These are phyloP conservation scores for Melikaiella ostensackeni DNA, from an alignment of 2,888 invertebrate species.

Conservation along the genomic window DNA sequence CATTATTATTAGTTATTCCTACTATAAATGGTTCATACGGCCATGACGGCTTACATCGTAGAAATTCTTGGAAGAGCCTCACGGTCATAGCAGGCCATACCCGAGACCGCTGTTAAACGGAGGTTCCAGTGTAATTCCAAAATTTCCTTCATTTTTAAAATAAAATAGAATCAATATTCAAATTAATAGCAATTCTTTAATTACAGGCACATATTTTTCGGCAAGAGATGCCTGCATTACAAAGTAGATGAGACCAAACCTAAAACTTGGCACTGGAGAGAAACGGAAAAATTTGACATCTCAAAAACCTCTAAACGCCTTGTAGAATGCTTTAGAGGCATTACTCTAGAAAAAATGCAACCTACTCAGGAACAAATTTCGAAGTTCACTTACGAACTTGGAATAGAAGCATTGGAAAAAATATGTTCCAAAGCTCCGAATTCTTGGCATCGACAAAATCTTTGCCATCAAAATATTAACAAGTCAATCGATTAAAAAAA, in stretches of 20 bases:
- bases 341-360: slow-evolving; percentile 5
- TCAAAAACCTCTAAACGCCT: slow-evolving; percentile 7
- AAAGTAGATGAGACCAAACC: background rate
- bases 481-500: background rate
- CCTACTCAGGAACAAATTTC: background rate
- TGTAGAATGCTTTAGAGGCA: background rate
- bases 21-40: too few relatives aligned
- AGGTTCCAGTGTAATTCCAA: too few relatives aligned
- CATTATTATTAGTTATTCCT: too few relatives aligned
- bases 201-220: background rate
- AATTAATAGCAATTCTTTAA: background rate
- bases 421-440: background rate
- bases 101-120: too few relatives aligned
- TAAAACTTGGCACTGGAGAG: slow-evolving; percentile 24
- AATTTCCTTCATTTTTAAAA: too few relatives aligned
- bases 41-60: too few relatives aligned
- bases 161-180: too few relatives aligned
- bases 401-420: slow-evolving; percentile 4
- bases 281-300: background rate
- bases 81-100: too few relatives aligned
- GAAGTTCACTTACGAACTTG: background rate
- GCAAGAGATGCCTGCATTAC: background rate
- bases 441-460: background rate
- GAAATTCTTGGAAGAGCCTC: too few relatives aligned
- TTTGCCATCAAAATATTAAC: background rate